Conservation (phyloP, 2,888 invertebrate genomes). For the Cacoxenus indagator region DNA sequence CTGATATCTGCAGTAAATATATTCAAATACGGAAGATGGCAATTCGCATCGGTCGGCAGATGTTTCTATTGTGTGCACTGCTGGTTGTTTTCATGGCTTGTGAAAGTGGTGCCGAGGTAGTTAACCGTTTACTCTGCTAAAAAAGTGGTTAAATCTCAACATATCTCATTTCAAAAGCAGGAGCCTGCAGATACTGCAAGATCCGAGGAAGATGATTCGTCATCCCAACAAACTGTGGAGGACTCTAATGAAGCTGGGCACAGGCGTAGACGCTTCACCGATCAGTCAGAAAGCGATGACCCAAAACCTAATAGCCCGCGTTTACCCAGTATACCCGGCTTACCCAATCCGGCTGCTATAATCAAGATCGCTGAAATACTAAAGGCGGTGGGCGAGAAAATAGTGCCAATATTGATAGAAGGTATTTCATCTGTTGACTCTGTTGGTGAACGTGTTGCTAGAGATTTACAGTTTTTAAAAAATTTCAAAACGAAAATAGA, state of each 20-base stretch:
- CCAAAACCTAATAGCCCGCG: conserved; percentile 7
- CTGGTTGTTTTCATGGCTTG: neutral
- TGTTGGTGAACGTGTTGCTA: conserved; percentile 42
- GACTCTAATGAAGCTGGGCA: conserved; percentile 49
- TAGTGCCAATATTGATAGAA: conserved; percentile 61
- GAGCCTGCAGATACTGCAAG: neutral
- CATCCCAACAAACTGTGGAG: conserved; percentile 62
- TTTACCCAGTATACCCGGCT: conserved; percentile 55
- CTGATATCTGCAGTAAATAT: conserved; percentile 31
- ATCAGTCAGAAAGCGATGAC: neutral
- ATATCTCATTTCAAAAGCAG: conserved; percentile 3
- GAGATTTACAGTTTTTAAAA: conserved; percentile 43
- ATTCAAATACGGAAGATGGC: conserved; percentile 32
- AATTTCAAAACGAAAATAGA: conserved; percentile 43
- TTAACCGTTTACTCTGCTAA: neutral
- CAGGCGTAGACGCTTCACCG: conserved; percentile 25
- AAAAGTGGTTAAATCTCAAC: neutral
- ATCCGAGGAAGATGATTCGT: conserved; percentile 52
- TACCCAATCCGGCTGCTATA: conserved; percentile 64
- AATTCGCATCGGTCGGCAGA: neutral
- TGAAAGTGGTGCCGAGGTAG: conserved; percentile 11
- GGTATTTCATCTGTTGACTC: conserved; percentile 47
- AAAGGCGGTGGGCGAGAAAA: conserved; percentile 59
- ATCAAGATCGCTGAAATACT: conserved; percentile 65
- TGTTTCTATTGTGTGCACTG: neutral